A percentile compares a stretch with the other conserved stretches of the same genome.
Conservation (phyloP, 2,113 vertebrate genomes). For the Onychorhynchus coronatus region DNA sequence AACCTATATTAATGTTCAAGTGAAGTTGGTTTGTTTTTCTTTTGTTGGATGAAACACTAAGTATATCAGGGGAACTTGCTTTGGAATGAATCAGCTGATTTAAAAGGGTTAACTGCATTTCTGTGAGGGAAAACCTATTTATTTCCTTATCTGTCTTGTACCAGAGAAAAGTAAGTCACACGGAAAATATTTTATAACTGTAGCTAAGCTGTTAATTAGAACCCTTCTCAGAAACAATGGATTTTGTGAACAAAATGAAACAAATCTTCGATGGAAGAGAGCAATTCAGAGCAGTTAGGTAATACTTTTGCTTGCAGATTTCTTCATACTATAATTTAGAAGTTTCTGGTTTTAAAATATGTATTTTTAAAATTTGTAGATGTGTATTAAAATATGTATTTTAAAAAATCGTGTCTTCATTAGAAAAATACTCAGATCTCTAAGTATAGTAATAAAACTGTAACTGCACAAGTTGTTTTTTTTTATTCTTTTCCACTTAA, state of each 20-base stretch:
- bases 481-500: background rate
- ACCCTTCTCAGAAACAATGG: background rate
- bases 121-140: slow-evolving; percentile 1
- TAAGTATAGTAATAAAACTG: background rate
- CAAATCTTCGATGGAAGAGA: background rate
- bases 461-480: background rate
- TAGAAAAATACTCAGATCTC: background rate
- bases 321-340: background rate
- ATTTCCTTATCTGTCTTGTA: slow-evolving; percentile 38
- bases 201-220: slow-evolving; percentile 37
- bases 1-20: background rate
- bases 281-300: background rate
- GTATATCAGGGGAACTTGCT: background rate
- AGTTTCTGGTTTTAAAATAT: background rate
- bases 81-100: background rate
- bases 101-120: slow-evolving; percentile 34
- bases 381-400: background rate
- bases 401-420: background rate
- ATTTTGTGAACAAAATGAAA: background rate
- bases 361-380: background rate
- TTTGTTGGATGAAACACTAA: background rate
- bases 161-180: background rate
- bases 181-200: slow-evolving; percentile 30
- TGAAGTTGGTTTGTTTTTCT: background rate
- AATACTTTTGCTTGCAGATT: background rate